Conservation (phyloP, 2,113 vertebrate genomes). For the Gymnobelideus leadbeateri region DNA sequence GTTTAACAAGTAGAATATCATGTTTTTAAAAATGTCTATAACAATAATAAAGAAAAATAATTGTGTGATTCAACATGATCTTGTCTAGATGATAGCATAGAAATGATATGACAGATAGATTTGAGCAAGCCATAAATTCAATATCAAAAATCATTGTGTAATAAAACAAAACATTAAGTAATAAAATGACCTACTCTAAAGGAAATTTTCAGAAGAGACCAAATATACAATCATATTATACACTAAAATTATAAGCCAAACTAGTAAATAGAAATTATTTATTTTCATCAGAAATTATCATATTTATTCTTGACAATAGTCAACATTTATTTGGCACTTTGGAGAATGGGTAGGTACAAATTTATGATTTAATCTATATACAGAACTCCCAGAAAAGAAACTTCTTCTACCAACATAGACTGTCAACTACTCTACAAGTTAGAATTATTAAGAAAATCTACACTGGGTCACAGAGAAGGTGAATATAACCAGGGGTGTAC, state of each 20-base stretch:
- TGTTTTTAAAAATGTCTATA: neutral
- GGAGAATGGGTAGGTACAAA: neutral
- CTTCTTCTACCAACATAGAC: neutral
- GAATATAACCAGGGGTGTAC: neutral
- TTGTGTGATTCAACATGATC: neutral
- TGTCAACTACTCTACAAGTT: neutral
- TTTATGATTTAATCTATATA: neutral
- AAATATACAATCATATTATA: neutral
- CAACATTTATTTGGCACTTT: neutral
- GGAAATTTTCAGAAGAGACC: neutral
- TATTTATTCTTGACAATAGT: fast-evolving
- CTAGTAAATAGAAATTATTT: neutral
- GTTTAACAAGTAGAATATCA: neutral
- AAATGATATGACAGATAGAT: neutral
- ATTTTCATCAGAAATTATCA: neutral
- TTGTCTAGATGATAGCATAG: neutral
- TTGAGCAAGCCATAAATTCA: neutral
- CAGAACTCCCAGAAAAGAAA: neutral
- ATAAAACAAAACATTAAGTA: neutral
- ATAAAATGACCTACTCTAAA: neutral
- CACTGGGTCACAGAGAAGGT: neutral
- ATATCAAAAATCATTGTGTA: neutral
- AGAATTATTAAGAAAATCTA: neutral
- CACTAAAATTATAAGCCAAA: neutral
- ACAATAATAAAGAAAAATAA: neutral